These are phyloP conservation scores for Tholera decimalis DNA, from an alignment of 2,888 invertebrate genomes.

Conservation along the genomic window DNA sequence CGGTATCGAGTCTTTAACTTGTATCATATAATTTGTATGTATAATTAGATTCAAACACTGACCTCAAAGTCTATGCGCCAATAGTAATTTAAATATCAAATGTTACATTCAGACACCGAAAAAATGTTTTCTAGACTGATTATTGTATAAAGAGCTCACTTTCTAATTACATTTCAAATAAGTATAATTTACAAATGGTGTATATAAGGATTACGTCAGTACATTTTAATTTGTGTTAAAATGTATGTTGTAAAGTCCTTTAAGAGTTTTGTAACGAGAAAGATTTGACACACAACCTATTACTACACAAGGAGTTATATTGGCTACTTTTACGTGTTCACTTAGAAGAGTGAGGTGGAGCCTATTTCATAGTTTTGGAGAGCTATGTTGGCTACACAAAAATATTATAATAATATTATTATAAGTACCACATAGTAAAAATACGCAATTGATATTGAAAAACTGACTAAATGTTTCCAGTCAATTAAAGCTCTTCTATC, in stretches of 20 bases:
- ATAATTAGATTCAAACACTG: conserved; percentile 23
- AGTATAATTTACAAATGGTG: conserved; percentile 11
- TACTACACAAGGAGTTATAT: conserved; percentile 48
- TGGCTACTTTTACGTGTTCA: conserved; percentile 35
- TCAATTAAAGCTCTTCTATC: conserved; percentile 70
- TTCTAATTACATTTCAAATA: background rate
- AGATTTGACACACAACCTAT: conserved; percentile 50
- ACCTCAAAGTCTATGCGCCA: conserved; percentile 14
- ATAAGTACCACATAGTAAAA: conserved; percentile 63
- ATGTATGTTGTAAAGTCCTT: too few relatives aligned
- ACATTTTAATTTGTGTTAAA: too few relatives aligned
- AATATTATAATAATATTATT: conserved; percentile 57
- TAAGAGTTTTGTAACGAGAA: conserved; percentile 26
- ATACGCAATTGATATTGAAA: conserved; percentile 62
- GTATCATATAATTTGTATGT: background rate
- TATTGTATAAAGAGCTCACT: background rate
- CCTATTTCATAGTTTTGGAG: conserved; percentile 43
- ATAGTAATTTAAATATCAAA: background rate
- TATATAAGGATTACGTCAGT: conserved; percentile 25
- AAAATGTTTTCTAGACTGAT: background rate
- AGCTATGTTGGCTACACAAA: conserved; percentile 59
- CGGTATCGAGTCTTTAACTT: background rate
- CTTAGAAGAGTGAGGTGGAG: conserved; percentile 34
- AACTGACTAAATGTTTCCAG: conserved; percentile 57
- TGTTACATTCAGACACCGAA: background rate